Conservation (phyloP, 2,888 invertebrate species). For the Spisula subtruncata region DNA sequence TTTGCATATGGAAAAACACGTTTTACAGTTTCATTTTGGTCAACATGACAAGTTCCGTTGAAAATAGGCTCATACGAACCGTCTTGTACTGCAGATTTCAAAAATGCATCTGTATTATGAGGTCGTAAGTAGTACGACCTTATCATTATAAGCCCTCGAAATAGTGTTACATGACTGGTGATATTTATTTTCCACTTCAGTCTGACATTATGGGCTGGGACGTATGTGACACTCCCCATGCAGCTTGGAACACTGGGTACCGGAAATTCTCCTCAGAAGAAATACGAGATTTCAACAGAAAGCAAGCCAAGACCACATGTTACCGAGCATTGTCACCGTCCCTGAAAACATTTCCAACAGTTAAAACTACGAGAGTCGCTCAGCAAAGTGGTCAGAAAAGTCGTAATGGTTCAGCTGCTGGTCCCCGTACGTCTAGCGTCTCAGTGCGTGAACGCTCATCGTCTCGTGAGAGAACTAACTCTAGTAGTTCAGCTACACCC, state of each 20-base stretch:
- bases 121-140: too few species aligned
- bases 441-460: not conserved
- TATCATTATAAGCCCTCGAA: too few species aligned
- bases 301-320: constrained; percentile 28
- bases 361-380: not conserved
- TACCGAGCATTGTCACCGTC: constrained; percentile 45
- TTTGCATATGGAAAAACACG: too few species aligned
- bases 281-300: constrained; percentile 29
- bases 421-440: not conserved
- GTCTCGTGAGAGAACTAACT: constrained; percentile 6
- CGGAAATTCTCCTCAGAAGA: constrained; percentile 48
- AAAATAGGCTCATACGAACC: too few species aligned
- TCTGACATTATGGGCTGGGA: constrained; percentile 70
- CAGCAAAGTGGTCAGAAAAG: constrained; percentile 27
- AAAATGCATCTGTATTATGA: too few species aligned
- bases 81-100: too few species aligned
- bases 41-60: too few species aligned
- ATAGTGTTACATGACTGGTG: not conserved
- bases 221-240: constrained; percentile 71
- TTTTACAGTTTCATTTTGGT: too few species aligned
- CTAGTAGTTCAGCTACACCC: constrained; percentile 8
- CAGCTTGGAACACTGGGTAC: constrained; percentile 49
- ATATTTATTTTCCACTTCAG: constrained; percentile 28
- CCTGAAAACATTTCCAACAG: constrained; percentile 39
- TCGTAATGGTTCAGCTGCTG: constrained; percentile 31